Conservation (phyloP, 2,888 invertebrate genomes). For the Icerya purchasi region DNA sequence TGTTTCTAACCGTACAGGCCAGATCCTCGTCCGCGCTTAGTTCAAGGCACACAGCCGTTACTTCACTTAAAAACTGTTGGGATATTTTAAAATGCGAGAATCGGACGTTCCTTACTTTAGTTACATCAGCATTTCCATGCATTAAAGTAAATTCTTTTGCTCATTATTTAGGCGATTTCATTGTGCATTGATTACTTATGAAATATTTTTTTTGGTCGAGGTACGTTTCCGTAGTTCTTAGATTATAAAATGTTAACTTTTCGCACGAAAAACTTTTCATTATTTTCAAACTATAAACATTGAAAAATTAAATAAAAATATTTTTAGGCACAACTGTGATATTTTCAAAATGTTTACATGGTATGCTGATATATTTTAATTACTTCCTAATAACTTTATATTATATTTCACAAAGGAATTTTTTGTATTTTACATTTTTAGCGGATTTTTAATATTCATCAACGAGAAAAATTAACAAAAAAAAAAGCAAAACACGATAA, state of each 20-base stretch:
- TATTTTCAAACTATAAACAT: too few relatives aligned
- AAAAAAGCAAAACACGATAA: too few relatives aligned
- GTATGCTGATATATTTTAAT: too few relatives aligned
- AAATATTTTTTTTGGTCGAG: not conserved
- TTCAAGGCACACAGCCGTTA: constrained; percentile 57
- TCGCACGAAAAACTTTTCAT: not conserved
- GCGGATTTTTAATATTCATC: too few relatives aligned
- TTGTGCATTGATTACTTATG: not conserved
- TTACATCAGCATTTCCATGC: constrained; percentile 83
- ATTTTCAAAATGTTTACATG: too few relatives aligned
- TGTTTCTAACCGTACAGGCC: constrained; percentile 83
- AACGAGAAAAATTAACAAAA: too few relatives aligned
- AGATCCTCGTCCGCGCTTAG: constrained; percentile 54
- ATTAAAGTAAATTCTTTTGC: constrained; percentile 36
- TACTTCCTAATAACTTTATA: too few relatives aligned
- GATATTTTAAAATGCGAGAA: constrained; percentile 81
- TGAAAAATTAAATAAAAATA: too few relatives aligned
- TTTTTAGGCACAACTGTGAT: too few relatives aligned
- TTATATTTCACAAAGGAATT: too few relatives aligned
- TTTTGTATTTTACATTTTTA: too few relatives aligned
- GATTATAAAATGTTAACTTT: too few relatives aligned
- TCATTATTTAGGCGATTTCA: not conserved
- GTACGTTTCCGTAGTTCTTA: not conserved
- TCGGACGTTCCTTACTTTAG: constrained; percentile 67
- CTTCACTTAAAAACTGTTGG: constrained; percentile 77